These are phyloP conservation scores for Manacus vitellinus DNA, from an alignment of 2,113 vertebrate genomes.

Conservation along the genomic window DNA sequence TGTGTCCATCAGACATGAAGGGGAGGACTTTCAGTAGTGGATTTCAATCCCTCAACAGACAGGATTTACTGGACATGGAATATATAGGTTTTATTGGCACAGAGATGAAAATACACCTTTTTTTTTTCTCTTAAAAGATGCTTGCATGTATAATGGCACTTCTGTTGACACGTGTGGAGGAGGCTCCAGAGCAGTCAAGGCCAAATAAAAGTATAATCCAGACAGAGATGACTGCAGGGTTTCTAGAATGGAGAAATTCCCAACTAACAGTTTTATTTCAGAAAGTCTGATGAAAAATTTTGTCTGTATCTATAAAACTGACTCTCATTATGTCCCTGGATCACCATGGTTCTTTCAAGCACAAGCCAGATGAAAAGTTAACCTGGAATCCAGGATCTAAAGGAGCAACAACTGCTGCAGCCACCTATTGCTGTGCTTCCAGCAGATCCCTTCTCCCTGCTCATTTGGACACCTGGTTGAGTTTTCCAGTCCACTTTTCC, in stretches of 20 bases:
- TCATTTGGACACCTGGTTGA: background rate
- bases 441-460: background rate
- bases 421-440: background rate
- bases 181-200: background rate
- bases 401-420: background rate
- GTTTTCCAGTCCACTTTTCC: background rate
- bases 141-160: background rate
- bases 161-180: background rate
- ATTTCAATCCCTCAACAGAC: background rate
- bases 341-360: background rate
- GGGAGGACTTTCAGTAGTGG: background rate
- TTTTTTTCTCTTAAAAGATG: background rate
- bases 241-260: background rate
- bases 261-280: background rate
- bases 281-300: background rate
- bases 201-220: background rate
- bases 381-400: background rate
- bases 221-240: background rate
- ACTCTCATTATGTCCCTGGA: background rate
- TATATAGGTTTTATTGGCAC: fast-evolving
- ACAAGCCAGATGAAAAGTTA: background rate
- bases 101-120: background rate
- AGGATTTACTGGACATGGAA: background rate
- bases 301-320: background rate
- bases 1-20: background rate